A percentile compares a stretch with the other conserved stretches of the same genome.
Evolutionary conservation across 2,888 invertebrate genomes (phyloP).

Genomic region (Mamestra brassicae): DNA sequence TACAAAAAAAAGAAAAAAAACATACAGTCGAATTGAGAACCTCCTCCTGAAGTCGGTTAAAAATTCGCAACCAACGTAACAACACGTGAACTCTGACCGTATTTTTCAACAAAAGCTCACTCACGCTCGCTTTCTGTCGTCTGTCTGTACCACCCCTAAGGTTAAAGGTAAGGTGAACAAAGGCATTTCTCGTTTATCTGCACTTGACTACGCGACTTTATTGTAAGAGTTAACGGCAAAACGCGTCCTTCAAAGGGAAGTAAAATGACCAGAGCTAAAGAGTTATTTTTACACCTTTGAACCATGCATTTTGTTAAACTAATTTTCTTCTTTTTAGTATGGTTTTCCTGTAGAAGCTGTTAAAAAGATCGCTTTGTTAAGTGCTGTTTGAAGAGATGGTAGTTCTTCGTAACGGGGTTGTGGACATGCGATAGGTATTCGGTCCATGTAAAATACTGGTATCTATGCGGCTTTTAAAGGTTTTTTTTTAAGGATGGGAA

Average conservation of each 20-base stretch:
- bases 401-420: too few species aligned
- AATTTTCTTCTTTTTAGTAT: not conserved
- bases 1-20: too few species aligned
- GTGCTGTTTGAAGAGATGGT: too few species aligned
- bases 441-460: too few species aligned
- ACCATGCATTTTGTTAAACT: slow-evolving; percentile 5
- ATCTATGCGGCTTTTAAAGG: too few species aligned
- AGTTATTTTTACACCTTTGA: slow-evolving; percentile 36
- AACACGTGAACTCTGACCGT: not conserved
- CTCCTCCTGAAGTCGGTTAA: too few species aligned
- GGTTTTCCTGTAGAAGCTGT: not conserved
- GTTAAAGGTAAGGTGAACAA: slow-evolving; percentile 44
- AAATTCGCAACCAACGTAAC: too few species aligned
- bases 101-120: slow-evolving; percentile 16
- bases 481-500: too few species aligned
- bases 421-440: too few species aligned
- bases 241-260: slow-evolving; percentile 42
- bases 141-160: slow-evolving; percentile 43
- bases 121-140: not conserved
- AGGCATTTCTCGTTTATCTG: slow-evolving; percentile 61
- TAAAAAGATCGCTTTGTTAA: not conserved
- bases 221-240: slow-evolving; percentile 38
- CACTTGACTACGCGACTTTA: slow-evolving; percentile 58
- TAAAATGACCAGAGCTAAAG: slow-evolving; percentile 31
- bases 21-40: too few species aligned